Percentiles rank a stretch among this genome's conserved stretches.
phyloP scores from a whole-genome alignment of 2,888 invertebrate species.

The Entomobrya proxima region DNA sequence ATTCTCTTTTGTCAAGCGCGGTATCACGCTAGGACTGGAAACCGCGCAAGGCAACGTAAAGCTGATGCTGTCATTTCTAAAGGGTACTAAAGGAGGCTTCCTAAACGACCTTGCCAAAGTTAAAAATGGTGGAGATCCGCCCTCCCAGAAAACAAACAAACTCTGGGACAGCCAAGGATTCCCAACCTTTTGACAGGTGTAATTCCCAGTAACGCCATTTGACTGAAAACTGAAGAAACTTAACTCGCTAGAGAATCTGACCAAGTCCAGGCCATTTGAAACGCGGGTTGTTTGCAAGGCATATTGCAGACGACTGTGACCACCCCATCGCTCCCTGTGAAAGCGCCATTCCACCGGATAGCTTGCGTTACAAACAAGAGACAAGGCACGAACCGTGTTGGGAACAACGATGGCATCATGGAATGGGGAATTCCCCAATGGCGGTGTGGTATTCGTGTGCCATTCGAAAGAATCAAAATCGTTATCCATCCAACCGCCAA shows the following conservation, averaged over 20 bases:
- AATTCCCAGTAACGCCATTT: conserved; percentile 65
- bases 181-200: conserved; percentile 67
- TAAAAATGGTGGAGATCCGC: conserved; percentile 60
- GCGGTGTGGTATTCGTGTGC: conserved; percentile 47
- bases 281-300: conserved; percentile 52
- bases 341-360: conserved; percentile 69
- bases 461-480: conserved; percentile 47
- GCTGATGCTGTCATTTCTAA: neutral
- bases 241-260: conserved; percentile 62
- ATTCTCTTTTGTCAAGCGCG: conserved; percentile 43
- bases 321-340: conserved; percentile 65
- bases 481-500: conserved; percentile 60
- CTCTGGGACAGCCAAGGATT: conserved; percentile 39
- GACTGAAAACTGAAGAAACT: conserved; percentile 56
- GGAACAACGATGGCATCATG: conserved; percentile 36
- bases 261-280: conserved; percentile 51
- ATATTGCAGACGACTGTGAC: conserved; percentile 45
- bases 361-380: conserved; percentile 64
- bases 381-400: conserved; percentile 41
- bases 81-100: conserved; percentile 24
- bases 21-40: conserved; percentile 44
- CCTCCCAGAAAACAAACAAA: conserved; percentile 70
- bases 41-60: conserved; percentile 63
- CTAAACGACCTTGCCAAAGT: conserved; percentile 27
- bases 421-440: neutral